Conservation (phyloP, 2,797 vertebrate genomes). For the Crypturellus tataupa region DNA sequence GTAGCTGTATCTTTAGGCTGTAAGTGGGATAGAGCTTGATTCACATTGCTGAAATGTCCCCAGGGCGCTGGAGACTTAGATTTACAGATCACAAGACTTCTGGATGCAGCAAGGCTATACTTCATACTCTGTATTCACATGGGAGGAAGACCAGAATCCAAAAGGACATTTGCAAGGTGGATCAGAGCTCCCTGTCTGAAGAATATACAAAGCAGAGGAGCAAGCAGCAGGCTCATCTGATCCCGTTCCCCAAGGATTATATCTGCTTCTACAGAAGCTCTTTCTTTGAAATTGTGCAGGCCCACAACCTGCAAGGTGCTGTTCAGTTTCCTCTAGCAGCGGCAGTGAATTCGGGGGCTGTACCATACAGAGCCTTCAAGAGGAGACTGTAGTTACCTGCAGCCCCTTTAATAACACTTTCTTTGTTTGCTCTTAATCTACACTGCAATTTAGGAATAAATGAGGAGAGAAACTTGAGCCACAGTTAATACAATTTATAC, state of each 20-base stretch:
- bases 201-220: conserved; percentile 22
- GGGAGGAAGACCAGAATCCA: background rate
- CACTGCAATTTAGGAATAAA: background rate
- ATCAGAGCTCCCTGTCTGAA: conserved; percentile 41
- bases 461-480: background rate
- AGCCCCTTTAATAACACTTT: background rate
- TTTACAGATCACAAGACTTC: conserved; percentile 56
- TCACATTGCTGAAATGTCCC: conserved; percentile 31
- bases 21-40: conserved; percentile 15
- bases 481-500: background rate
- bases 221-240: background rate
- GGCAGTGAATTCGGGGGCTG: background rate
- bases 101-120: conserved; percentile 5
- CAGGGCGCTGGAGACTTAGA: background rate
- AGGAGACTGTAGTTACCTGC: background rate
- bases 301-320: conserved; percentile 1
- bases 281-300: background rate
- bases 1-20: conserved; percentile 24
- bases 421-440: background rate
- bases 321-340: background rate
- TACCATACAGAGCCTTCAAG: background rate
- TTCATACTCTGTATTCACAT: conserved; percentile 41
- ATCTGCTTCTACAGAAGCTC: conserved; percentile 3
- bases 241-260: conserved; percentile 22
- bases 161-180: conserved; percentile 43